phyloP scores from a whole-genome alignment of 2,113 vertebrate species.

The Peromyscus californicus region DNA sequence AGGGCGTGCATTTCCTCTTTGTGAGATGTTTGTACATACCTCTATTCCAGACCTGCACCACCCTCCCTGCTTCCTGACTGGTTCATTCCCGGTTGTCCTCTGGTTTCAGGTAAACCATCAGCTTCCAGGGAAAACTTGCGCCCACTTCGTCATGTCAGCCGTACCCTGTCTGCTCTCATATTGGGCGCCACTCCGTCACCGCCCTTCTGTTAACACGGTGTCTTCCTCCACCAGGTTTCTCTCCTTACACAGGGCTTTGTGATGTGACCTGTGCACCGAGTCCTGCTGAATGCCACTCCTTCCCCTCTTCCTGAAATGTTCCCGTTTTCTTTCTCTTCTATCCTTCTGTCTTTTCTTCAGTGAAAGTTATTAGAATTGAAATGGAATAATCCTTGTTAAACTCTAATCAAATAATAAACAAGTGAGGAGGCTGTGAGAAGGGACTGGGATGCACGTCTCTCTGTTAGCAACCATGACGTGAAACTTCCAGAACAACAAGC shows the following conservation, averaged over 20 bases:
- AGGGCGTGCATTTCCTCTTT: background rate
- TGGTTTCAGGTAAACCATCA: background rate
- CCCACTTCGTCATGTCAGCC: background rate
- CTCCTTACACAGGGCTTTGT: background rate
- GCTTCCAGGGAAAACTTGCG: background rate
- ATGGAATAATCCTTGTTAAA: background rate
- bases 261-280: background rate
- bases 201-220: background rate
- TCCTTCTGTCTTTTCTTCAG: background rate
- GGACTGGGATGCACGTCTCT: accelerated
- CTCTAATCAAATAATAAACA: background rate
- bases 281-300: background rate
- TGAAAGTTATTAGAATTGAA: background rate
- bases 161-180: background rate
- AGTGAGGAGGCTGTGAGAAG: background rate
- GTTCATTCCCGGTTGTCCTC: background rate
- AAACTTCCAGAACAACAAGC: background rate
- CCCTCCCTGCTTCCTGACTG: background rate
- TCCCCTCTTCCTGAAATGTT: background rate
- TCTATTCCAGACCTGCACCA: background rate
- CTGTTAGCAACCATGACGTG: background rate
- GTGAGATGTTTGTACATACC: no score
- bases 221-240: background rate
- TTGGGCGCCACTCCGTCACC: accelerated
- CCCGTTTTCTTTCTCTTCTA: background rate